phyloP scores from a whole-genome alignment of 2,113 vertebrate genomes.

The Macaca mulatta region DNA sequence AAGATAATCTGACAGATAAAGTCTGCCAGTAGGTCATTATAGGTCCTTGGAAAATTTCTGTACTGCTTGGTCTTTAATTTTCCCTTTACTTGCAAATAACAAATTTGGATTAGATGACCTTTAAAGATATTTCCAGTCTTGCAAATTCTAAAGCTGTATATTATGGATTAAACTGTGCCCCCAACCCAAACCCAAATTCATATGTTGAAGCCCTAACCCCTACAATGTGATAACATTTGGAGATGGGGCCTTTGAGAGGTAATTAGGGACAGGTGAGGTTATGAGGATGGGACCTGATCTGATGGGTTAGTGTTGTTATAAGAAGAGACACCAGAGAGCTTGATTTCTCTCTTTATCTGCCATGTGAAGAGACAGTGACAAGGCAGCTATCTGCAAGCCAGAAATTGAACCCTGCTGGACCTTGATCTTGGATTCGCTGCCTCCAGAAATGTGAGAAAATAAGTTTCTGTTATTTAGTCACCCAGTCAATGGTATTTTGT shows the following conservation, averaged over 20 bases:
- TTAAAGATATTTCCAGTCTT: neutral
- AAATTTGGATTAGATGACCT: neutral
- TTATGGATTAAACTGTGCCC: neutral
- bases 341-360: neutral
- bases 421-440: neutral
- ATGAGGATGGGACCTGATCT: neutral
- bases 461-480: neutral
- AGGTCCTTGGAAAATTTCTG: neutral
- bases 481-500: neutral
- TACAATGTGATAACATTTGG: neutral
- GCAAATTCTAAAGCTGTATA: neutral
- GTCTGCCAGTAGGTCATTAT: neutral
- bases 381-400: neutral
- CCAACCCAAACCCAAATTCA: neutral
- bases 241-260: neutral
- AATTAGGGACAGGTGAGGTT: neutral
- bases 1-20: neutral
- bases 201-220: neutral
- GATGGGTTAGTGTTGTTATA: neutral
- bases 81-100: neutral
- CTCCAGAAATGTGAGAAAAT: neutral
- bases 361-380: neutral
- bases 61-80: neutral
- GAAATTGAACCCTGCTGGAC: neutral
- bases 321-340: neutral